Evolutionary conservation across 2,797 vertebrate species (phyloP), one percentile per base, ranked within the genome.

Genomic region (Chaunax sp.): DNA sequence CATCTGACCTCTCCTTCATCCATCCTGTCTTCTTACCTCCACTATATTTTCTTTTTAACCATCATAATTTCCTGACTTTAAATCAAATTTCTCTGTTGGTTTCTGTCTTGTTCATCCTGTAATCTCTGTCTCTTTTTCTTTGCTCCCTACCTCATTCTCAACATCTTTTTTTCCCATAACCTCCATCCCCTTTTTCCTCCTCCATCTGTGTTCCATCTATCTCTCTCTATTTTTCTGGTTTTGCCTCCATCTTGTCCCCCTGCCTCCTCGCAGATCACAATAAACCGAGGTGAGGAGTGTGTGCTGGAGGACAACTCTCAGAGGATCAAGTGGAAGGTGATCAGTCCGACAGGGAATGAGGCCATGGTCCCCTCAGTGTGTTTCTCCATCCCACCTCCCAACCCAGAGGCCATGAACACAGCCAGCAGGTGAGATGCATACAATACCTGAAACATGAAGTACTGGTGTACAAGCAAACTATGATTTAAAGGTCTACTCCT

Each of bases 281-380:
- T 99, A 85, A 93, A 87, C 77, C 95, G 94, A 84, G 97, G 96
- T 0, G 98, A 99, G 7, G 98, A 99, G 90, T 99, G 98, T 26
- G 98, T 99, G 43, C 88, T 99, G 81, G 96, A 98, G 92, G 98
- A 99, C 90, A 98, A 98, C 84, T 96, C 96, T 14, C 97, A 99
- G 89, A 92, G 97, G 79, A 98, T 96, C 75, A 98, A 99, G 73
- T 99, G 98, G 98, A 99, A 98, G 85, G 96, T 99, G 87, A 99
- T 99, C 92, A 99, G 96, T 75, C 95, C 98, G n/a, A 96, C 95
- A 0, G 98, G 98, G 41, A 99, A 99, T 0, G 98, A 99, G 84
- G 98, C 98, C 69, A 99, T 98, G 96, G 98, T 99, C 20, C 98
- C 98, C 0, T 99, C 98, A 0, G 97, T 99, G 70, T 99, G 97